Evolutionary conservation across 2,113 vertebrate species (phyloP).

Genomic region (Corydoras sp.): DNA sequence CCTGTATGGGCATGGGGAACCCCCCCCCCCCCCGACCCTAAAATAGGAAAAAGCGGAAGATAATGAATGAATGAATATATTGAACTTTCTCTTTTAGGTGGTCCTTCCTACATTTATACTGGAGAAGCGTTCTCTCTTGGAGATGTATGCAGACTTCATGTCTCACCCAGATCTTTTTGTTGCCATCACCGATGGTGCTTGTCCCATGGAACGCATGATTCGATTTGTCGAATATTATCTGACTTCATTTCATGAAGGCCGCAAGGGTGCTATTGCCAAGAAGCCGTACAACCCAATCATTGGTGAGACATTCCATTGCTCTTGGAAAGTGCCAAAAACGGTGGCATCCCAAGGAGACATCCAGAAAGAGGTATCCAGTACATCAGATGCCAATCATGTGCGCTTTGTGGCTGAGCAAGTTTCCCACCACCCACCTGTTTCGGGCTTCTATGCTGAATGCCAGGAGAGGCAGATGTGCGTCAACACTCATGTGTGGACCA

Average conservation of each 20-base stretch:
- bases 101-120: constrained; percentile 97
- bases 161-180: constrained; percentile 93
- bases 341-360: constrained; percentile 40
- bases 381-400: constrained; percentile 72
- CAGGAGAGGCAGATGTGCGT: constrained; percentile 87
- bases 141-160: constrained; percentile 99
- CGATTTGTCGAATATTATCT: constrained; percentile 97
- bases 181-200: constrained; percentile 75
- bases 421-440: constrained; percentile 96
- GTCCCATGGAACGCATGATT: constrained; percentile 88
- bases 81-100: constrained; percentile 64
- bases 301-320: constrained; percentile 95
- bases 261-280: constrained; percentile 95
- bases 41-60: no score
- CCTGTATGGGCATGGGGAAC: no score
- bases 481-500: constrained; percentile 95
- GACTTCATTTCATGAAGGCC: constrained; percentile 96
- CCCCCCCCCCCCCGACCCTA: no score
- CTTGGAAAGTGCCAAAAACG: constrained; percentile 77
- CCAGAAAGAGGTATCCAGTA: constrained; percentile 45
- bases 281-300: constrained; percentile 99
- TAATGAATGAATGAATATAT: no score
- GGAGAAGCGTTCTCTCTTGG: constrained; percentile 92
- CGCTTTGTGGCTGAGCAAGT: constrained; percentile 96
- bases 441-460: constrained; percentile 96